phyloP scores from a whole-genome alignment of 2,888 invertebrate species.

The Athrips mouffetella region DNA sequence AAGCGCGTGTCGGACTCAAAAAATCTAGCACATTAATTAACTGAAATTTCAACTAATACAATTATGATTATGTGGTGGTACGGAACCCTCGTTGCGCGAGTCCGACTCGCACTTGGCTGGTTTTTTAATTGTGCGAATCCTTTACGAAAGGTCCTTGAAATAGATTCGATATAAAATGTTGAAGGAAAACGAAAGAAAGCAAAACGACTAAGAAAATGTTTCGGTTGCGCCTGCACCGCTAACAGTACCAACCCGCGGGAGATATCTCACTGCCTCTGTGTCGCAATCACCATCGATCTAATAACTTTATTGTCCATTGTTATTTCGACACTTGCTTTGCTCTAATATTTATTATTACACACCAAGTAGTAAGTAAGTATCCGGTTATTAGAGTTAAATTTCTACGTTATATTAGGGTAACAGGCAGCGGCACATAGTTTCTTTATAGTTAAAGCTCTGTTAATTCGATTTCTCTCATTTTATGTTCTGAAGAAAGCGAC shows the following conservation, averaged over 20 bases:
- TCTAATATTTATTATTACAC: conserved; percentile 23
- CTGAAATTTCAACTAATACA: no score
- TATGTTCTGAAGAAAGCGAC: no score
- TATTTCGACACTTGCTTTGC: conserved; percentile 36
- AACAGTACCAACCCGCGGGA: not conserved
- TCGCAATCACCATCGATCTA: conserved; percentile 28
- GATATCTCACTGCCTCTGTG: conserved; percentile 10
- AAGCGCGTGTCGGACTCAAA: no score
- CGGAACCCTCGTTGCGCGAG: no score
- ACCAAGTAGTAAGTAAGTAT: not conserved
- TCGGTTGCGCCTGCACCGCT: not conserved
- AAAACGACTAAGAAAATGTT: conserved; percentile 5
- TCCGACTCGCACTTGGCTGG: no score
- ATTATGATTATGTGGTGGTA: no score
- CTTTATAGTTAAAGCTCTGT: no score
- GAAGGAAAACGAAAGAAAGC: conserved; percentile 4
- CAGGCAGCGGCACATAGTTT: no score
- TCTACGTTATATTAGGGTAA: conserved; percentile 8
- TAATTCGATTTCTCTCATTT: no score
- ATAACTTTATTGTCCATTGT: conserved; percentile 32
- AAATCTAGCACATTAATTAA: no score
- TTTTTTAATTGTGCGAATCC: not conserved
- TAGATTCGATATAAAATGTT: not conserved
- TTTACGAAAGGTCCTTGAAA: no score
- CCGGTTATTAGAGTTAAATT: not conserved